These are phyloP conservation scores for Lophotis ruficrista DNA, from an alignment of 2,113 vertebrate species.

Conservation along the genomic window DNA sequence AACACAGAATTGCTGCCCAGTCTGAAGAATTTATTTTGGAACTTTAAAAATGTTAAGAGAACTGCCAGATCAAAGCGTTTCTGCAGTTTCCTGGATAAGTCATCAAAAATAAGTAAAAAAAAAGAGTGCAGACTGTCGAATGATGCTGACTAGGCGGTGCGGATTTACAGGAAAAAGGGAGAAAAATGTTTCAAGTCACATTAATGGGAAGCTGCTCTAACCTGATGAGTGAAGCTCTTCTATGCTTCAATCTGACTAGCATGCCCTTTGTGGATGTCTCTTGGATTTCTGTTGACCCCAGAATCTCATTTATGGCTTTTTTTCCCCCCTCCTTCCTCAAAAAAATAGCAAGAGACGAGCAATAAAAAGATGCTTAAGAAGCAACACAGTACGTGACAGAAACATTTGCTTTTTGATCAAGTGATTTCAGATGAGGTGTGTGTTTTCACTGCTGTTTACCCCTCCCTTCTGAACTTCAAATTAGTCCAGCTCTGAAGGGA, in stretches of 20 bases:
- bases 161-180: conserved; percentile 27
- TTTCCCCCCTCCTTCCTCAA: fast-evolving
- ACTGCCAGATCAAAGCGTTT: conserved; percentile 33
- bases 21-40: conserved; percentile 49
- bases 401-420: neutral
- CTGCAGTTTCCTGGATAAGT: conserved; percentile 48
- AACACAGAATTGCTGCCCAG: conserved; percentile 24
- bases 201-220: neutral
- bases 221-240: neutral
- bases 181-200: neutral
- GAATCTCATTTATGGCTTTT: neutral
- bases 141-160: neutral
- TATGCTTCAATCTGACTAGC: neutral
- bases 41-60: neutral
- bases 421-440: neutral
- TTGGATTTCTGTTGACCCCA: neutral
- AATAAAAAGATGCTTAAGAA: neutral
- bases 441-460: neutral
- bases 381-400: neutral
- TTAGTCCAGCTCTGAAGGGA: neutral
- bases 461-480: neutral
- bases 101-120: neutral
- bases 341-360: neutral
- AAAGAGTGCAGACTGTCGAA: neutral
- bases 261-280: neutral